Evolutionary conservation across 2,797 vertebrate species (phyloP).

Genomic region (Phrynocephalus forsythii): DNA sequence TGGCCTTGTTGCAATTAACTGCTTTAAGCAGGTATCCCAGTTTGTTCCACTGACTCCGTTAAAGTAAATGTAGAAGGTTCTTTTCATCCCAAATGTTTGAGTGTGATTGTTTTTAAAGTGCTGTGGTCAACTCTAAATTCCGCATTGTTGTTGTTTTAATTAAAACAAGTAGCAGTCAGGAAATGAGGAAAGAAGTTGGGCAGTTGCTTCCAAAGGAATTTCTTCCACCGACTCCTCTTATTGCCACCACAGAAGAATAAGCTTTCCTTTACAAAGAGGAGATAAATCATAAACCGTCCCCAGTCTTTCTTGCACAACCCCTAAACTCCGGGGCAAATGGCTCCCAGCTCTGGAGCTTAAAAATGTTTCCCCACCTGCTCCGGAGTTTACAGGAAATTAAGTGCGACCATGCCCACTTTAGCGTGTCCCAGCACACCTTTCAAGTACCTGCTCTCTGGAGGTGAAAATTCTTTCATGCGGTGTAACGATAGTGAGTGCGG

Average conservation of each 20-base stretch:
- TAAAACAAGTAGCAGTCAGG: not conserved
- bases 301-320: no score
- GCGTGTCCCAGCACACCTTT: no score
- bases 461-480: no score
- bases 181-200: not conserved
- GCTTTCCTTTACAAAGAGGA: not conserved
- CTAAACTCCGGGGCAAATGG: no score
- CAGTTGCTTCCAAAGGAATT: not conserved
- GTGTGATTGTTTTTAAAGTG: not conserved
- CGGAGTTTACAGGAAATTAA: no score
- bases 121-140: not conserved
- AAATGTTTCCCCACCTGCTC: no score
- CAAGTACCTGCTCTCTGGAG: no score
- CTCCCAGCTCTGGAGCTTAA: no score
- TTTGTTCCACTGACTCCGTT: not conserved
- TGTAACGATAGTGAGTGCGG: no score
- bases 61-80: not conserved
- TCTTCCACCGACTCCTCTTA: not conserved
- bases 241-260: not conserved
- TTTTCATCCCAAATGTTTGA: not conserved
- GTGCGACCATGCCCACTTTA: no score
- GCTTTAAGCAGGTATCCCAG: not conserved
- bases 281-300: not conserved
- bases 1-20: not conserved
- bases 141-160: not conserved